Conservation (phyloP, 2,113 vertebrate species). For the Sturnira hondurensis region DNA sequence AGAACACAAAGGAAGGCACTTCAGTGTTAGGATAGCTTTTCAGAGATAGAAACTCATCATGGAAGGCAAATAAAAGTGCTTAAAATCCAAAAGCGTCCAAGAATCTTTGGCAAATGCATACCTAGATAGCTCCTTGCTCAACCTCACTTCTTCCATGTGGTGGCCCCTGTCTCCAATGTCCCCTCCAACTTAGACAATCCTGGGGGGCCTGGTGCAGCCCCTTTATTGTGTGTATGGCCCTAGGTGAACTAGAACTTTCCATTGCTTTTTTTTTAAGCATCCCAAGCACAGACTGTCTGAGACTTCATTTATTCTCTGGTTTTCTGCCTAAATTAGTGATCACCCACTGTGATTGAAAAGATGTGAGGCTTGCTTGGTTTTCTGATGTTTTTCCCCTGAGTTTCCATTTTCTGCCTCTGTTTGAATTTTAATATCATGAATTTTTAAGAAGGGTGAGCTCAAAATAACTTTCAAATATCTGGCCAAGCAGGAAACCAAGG, state of each 20-base stretch:
- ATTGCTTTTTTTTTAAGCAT: neutral
- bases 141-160: neutral
- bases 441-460: constrained; percentile 60
- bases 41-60: neutral
- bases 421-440: constrained; percentile 67
- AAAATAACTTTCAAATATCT: constrained; percentile 66
- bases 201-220: neutral
- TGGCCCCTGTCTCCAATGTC: neutral
- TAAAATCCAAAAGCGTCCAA: neutral
- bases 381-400: constrained; percentile 48
- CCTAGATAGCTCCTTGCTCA: neutral
- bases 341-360: constrained; percentile 41
- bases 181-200: neutral
- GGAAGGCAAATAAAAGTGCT: neutral
- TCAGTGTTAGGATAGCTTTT: neutral
- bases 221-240: neutral
- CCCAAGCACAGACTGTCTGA: neutral
- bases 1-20: constrained; percentile 61
- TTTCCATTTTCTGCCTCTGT: constrained; percentile 57
- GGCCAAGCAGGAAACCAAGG: constrained; percentile 15
- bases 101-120: neutral
- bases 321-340: constrained; percentile 61
- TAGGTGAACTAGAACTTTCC: neutral
- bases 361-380: constrained; percentile 30
- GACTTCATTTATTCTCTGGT: neutral